phyloP scores from a whole-genome alignment of 2,797 vertebrate genomes.

The Onychomys leucogaster region DNA sequence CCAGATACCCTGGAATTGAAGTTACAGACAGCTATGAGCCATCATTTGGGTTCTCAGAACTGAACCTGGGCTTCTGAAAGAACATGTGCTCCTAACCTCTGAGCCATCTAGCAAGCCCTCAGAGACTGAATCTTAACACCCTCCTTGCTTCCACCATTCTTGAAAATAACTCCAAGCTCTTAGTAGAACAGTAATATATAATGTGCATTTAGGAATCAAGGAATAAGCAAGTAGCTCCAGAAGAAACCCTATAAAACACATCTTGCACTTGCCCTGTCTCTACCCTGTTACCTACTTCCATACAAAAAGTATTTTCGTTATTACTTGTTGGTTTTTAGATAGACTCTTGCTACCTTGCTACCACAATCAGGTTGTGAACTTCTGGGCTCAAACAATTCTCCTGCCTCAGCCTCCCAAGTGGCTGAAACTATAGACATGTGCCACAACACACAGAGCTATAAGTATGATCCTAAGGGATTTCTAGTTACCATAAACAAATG shows the following conservation, averaged over 20 bases:
- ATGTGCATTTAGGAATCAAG: neutral
- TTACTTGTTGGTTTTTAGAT: neutral
- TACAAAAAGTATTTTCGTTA: neutral
- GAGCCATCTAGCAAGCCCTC: neutral
- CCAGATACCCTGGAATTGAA: neutral
- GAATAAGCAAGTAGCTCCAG: neutral
- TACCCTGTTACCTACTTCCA: neutral
- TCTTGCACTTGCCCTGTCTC: neutral
- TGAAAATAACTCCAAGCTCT: conserved; percentile 39
- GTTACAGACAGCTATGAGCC: neutral
- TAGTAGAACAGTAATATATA: neutral
- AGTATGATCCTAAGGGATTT: neutral
- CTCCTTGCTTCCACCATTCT: neutral
- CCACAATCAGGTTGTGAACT: neutral
- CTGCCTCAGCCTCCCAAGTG: neutral
- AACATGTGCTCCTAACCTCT: neutral
- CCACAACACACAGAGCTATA: neutral
- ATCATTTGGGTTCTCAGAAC: neutral
- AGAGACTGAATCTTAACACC: neutral
- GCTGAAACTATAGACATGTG: neutral
- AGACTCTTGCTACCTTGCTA: neutral
- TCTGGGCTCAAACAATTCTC: neutral
- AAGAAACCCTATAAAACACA: conserved; percentile 16
- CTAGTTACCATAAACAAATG: neutral
- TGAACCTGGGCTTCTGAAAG: neutral